These are phyloP conservation scores for Amblyopsis hoosieri DNA, from an alignment of 2,797 vertebrate species.

Conservation along the genomic window DNA sequence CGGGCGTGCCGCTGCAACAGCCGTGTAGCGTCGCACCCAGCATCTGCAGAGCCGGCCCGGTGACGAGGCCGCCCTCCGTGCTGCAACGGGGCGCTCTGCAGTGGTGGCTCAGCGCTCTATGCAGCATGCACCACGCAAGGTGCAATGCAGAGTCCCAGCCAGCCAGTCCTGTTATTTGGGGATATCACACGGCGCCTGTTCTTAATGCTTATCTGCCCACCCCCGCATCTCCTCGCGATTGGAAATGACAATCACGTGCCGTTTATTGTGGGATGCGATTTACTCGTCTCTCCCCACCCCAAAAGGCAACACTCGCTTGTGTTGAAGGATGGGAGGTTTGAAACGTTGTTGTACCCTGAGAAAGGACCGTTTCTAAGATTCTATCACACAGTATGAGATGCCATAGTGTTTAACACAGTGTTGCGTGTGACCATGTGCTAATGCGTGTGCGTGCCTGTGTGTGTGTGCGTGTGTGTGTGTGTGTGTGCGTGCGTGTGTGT, in stretches of 20 bases:
- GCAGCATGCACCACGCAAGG: conserved; percentile 71
- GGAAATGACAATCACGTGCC: conserved; percentile 68
- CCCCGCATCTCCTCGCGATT: conserved; percentile 66
- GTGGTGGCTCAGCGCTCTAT: conserved; percentile 77
- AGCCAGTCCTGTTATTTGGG: conserved; percentile 63
- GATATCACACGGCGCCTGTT: conserved; percentile 68
- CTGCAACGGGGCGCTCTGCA: conserved; percentile 71
- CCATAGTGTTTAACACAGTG: no score
- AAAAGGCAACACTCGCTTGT: conserved; percentile 38
- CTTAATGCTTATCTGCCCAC: conserved; percentile 64
- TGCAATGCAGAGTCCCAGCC: conserved; percentile 75
- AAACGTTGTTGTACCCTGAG: conserved; percentile 29
- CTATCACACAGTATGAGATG: no score
- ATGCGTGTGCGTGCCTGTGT: background rate
- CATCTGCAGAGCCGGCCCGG: conserved; percentile 54
- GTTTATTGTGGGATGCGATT: conserved; percentile 45
- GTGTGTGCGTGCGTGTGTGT: background rate
- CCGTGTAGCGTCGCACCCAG: conserved; percentile 12
- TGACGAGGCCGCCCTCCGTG: conserved; percentile 47
- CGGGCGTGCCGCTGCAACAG: conserved; percentile 58
- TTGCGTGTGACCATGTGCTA: no score
- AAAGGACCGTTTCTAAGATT: conserved; percentile 1
- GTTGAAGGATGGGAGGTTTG: conserved; percentile 37
- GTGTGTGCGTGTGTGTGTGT: background rate
- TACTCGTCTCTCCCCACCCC: conserved; percentile 6